Evolutionary conservation across 2,888 invertebrate genomes (phyloP).

Genomic region (Resseliella maxima): DNA sequence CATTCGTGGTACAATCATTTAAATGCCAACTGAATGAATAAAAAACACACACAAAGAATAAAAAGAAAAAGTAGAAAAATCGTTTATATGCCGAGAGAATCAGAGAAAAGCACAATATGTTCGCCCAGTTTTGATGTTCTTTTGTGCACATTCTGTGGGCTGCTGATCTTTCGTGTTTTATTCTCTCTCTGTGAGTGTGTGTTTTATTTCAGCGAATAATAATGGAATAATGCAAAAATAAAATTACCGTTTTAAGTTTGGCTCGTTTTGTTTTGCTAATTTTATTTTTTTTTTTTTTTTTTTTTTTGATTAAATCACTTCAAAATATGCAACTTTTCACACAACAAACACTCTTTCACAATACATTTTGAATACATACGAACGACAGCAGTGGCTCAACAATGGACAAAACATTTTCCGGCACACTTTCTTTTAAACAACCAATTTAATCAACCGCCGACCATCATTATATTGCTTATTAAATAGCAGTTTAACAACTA

Average conservation of each 20-base stretch:
- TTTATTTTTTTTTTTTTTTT: background rate
- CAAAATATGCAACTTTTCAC: background rate
- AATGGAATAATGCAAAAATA: background rate
- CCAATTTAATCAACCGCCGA: background rate
- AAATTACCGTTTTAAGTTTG: background rate
- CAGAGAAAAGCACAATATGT: background rate
- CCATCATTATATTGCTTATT: background rate
- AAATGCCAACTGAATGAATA: background rate
- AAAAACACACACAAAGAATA: background rate
- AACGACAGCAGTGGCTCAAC: too few relatives aligned
- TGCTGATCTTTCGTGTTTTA: background rate
- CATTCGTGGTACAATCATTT: background rate
- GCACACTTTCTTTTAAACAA: background rate
- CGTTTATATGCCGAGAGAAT: too few relatives aligned
- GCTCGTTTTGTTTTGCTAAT: background rate
- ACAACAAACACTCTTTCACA: background rate
- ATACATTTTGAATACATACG: background rate
- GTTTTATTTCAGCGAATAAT: too few relatives aligned
- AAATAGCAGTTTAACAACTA: background rate
- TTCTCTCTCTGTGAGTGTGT: too few relatives aligned
- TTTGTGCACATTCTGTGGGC: constrained; percentile 11
- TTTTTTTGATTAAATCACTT: constrained; percentile 5
- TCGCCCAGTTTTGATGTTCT: background rate
- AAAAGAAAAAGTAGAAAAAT: too few relatives aligned
- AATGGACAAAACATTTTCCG: background rate